phyloP scores from a whole-genome alignment of 2,888 invertebrate species.

The Cephus runcator region DNA sequence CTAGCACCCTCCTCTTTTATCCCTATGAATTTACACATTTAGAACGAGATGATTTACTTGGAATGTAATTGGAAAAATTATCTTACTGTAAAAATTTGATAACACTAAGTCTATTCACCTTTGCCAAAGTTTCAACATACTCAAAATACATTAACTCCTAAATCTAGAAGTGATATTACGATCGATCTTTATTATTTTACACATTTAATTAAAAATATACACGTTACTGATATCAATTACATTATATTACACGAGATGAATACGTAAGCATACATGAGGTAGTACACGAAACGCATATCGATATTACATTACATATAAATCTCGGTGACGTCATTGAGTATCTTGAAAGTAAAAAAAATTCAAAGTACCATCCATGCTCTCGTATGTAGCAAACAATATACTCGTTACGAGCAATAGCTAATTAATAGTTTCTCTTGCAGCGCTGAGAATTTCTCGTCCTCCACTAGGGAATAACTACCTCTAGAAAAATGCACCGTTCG shows the following conservation, averaged over 20 bases:
- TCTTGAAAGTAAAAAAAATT: background rate
- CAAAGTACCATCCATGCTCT: no score
- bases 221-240: background rate
- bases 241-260: background rate
- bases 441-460: no score
- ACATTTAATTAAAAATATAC: slow-evolving; percentile 18
- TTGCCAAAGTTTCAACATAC: no score
- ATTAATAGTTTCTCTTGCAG: no score
- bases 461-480: background rate
- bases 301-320: background rate
- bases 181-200: slow-evolving; percentile 12
- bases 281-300: background rate
- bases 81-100: no score
- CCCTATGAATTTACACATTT: no score
- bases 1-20: no score
- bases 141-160: no score
- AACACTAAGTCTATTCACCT: no score
- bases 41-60: no score
- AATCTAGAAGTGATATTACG: background rate
- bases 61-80: no score
- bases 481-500: background rate
- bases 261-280: background rate
- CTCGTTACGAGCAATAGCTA: background rate
- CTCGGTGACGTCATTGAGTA: background rate
- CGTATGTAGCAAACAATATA: background rate